Base-by-base conservation (phyloP, 2,888 invertebrate genomes). In the Agriotes lineatus region DNA sequence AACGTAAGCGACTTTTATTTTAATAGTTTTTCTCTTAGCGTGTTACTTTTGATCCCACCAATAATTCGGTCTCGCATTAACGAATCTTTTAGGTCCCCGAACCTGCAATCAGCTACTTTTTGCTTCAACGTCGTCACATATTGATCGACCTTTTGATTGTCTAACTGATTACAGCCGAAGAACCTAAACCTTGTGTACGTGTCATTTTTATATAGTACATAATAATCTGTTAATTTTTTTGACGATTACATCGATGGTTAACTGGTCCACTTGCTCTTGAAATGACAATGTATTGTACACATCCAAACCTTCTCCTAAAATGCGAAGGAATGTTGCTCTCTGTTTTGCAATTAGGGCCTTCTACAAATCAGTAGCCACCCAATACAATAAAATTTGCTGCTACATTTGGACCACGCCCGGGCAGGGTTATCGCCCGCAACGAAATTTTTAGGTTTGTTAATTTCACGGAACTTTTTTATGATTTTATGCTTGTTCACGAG, bases 331-430 rank as follows among this genome's bases (percentile, higher is more conserved):
- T 1, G 45, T 45, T 18, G 45, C 18, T 6, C 18, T 45, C 19
- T 45, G 45, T 45, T 45, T 45, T 19, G 45, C n/a, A n/a, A n/a
- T n/a, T n/a, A n/a, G n/a, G n/a, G n/a, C 3, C 9, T n/a, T 45
- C 19, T 4, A 1, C 45, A 45, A 14, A 10, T 45, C 19, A 45
- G 45, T 45, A 10, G 45, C 16, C 1, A 45, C 45, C 45, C 45
- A 45, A 45, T 45, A 20, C 45, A 45, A n/a, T 9, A 18, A 2
- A 4, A 45, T 18, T 19, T 45, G 45, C n/a, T 45, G 45, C 19
- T 18, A 1, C 18, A 45, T 10, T 45, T 45, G 18, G 45, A 45
- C 45, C 45, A 45, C 19, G 45, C 45, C 18, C 2, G 18, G 1
- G 45, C 45, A n/a, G 45, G 45, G 16, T 19, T 45, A 9, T 18